A percentile compares a stretch with the other conserved stretches of the same genome.
These are phyloP conservation scores for Tubiluchus corallicola DNA, from an alignment of 2,888 invertebrate genomes.

Conservation along the genomic window DNA sequence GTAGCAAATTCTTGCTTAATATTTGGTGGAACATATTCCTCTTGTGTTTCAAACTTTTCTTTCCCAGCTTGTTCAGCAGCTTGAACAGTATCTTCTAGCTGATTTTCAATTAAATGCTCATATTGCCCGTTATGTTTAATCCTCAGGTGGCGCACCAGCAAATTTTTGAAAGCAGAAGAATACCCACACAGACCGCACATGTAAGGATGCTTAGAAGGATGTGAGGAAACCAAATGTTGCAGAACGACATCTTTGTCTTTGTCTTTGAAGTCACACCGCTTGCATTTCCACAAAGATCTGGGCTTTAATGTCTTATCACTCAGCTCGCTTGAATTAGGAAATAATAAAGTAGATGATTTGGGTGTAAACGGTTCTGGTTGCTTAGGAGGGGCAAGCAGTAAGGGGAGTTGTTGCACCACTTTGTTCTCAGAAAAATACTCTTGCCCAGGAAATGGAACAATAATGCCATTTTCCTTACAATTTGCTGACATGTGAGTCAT, in stretches of 20 bases:
- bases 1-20: background rate
- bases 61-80: background rate
- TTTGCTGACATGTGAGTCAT: background rate
- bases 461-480: background rate
- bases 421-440: no score
- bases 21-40: background rate
- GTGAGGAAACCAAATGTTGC: background rate
- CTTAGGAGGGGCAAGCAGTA: no score
- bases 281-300: background rate
- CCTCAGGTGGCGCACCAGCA: background rate
- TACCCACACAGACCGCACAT: background rate
- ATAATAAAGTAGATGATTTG: background rate
- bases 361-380: background rate
- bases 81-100: no score
- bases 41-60: background rate
- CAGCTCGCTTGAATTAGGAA: background rate
- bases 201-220: background rate
- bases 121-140: background rate
- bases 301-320: background rate
- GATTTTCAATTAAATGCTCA: no score
- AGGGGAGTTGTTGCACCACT: no score
- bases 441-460: no score
- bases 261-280: background rate
- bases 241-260: background rate
- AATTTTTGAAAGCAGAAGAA: background rate